Evolutionary conservation across 2,888 invertebrate genomes (phyloP).

Genomic region (Drosophila seclusa): DNA sequence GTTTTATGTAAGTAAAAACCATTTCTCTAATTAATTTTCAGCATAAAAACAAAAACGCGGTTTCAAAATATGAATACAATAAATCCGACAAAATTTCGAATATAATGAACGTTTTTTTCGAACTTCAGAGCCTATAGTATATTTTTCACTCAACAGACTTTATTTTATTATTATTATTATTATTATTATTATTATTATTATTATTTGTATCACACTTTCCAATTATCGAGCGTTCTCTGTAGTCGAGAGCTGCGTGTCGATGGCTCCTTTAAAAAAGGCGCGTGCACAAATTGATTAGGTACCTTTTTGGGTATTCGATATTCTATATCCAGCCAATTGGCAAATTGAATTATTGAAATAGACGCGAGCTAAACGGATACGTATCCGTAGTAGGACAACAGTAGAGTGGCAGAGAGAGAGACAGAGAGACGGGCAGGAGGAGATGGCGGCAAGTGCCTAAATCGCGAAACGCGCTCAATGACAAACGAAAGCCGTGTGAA

Average conservation of each 20-base stretch:
- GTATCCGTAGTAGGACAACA: conserved; percentile 36
- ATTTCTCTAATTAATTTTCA: not conserved
- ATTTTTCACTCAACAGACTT: not conserved
- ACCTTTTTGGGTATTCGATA: conserved; percentile 44
- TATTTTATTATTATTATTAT: not conserved
- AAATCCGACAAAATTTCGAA: not conserved
- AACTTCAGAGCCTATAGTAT: not conserved
- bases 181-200: too few species aligned
- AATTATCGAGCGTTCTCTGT: not conserved
- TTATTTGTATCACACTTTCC: not conserved
- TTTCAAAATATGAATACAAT: not conserved
- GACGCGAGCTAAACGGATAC: conserved; percentile 16
- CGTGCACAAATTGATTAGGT: conserved; percentile 33
- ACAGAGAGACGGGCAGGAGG: not conserved
- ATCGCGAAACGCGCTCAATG: conserved; percentile 69
- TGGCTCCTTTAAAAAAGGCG: conserved; percentile 37
- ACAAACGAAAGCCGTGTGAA: conserved; percentile 76
- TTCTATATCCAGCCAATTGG: conserved; percentile 14
- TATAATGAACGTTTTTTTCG: not conserved
- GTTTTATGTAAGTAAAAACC: not conserved
- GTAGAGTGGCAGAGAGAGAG: not conserved
- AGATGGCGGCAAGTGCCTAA: not conserved
- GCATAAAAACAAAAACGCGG: not conserved
- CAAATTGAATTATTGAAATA: conserved; percentile 64
- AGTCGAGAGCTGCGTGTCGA: conserved; percentile 52